These are phyloP conservation scores for Damaliscus lunatus DNA, from an alignment of 2,113 vertebrate genomes.

Conservation along the genomic window DNA sequence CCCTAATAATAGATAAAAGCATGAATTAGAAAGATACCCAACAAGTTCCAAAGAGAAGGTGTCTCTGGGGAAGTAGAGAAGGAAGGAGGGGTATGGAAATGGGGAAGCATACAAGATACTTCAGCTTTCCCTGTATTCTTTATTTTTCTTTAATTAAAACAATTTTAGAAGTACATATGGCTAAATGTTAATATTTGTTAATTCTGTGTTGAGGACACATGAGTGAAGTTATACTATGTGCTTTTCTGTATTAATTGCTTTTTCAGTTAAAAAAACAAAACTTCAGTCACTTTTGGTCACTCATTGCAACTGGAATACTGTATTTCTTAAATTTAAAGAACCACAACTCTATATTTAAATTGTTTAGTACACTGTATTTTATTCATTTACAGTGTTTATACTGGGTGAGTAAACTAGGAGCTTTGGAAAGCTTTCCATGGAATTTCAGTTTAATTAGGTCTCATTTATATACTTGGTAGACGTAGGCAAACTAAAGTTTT, in stretches of 20 bases:
- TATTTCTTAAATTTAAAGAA: slow-evolving; percentile 48
- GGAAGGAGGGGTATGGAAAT: background rate
- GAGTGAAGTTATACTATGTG: background rate
- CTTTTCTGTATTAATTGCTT: slow-evolving; percentile 16
- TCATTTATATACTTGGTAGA: slow-evolving; percentile 20
- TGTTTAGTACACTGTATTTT: slow-evolving; percentile 33
- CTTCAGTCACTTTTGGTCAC: background rate
- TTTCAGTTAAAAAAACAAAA: background rate
- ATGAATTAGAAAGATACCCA: background rate
- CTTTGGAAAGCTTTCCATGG: slow-evolving; percentile 34
- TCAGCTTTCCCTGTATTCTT: background rate
- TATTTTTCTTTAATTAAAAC: background rate
- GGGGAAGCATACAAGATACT: background rate
- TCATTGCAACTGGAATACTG: background rate
- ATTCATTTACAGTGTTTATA: slow-evolving; percentile 58
- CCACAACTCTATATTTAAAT: slow-evolving; percentile 20
- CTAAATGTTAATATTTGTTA: slow-evolving; percentile 12
- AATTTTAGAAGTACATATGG: background rate
- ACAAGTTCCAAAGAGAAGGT: background rate
- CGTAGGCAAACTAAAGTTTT: background rate
- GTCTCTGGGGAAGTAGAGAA: background rate
- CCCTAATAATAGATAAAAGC: background rate
- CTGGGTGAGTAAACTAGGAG: slow-evolving; percentile 34
- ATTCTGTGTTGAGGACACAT: background rate
- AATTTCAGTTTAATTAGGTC: slow-evolving; percentile 41